phyloP scores from a whole-genome alignment of 2,888 invertebrate species.

The Odontothrips loti region DNA sequence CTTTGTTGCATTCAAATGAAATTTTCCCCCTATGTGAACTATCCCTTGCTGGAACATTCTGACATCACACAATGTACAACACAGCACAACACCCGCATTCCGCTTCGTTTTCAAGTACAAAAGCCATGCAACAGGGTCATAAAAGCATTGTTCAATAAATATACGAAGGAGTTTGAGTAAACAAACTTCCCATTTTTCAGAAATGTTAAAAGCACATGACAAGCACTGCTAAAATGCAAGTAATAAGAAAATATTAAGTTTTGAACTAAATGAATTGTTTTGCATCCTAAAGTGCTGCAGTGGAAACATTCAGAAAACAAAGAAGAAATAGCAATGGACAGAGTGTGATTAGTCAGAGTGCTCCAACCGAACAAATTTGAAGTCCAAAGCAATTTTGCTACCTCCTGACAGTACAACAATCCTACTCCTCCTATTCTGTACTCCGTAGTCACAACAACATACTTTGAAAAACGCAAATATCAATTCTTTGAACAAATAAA shows the following conservation, averaged over 20 bases:
- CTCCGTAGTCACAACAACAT: conserved; percentile 22
- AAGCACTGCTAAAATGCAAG: conserved; percentile 23
- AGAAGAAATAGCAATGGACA: conserved; percentile 17
- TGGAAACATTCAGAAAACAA: conserved; percentile 21
- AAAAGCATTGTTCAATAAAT: conserved; percentile 20
- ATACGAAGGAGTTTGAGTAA: background rate
- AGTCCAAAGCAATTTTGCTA: conserved; percentile 19
- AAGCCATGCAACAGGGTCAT: conserved; percentile 22
- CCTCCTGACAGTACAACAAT: conserved; percentile 19
- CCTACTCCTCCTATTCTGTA: conserved; percentile 24
- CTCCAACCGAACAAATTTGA: conserved; percentile 12
- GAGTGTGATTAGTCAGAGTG: conserved; percentile 26
- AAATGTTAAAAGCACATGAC: conserved; percentile 20
- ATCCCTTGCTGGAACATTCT: conserved; percentile 24
- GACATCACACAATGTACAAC: conserved; percentile 24
- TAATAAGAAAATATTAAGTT: conserved; percentile 16
- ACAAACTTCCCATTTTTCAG: background rate
- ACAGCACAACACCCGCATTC: conserved; percentile 24
- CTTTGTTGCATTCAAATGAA: conserved; percentile 14
- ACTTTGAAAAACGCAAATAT: conserved; percentile 25
- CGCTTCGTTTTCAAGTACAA: conserved; percentile 23
- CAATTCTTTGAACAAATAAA: conserved; percentile 23
- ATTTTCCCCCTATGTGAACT: conserved; percentile 6
- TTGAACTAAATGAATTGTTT: conserved; percentile 18
- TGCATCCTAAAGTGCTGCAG: conserved; percentile 16